Base-by-base conservation (phyloP, 2,797 vertebrate genomes). In the Phoeniculus purpureus region DNA sequence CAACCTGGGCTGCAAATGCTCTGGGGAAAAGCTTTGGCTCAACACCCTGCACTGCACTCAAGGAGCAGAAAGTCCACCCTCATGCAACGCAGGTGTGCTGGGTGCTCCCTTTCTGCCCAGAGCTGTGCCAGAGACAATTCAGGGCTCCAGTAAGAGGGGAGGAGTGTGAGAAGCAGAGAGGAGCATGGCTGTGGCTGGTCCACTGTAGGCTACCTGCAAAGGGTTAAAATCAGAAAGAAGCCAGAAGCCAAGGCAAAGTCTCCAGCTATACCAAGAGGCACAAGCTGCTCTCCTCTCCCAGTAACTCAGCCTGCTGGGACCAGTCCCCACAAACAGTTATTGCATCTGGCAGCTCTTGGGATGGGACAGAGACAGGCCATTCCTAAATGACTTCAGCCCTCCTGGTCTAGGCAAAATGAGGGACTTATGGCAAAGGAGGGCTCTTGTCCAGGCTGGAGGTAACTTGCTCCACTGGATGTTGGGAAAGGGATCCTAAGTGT, bases 241-340 rank as follows among this genome's bases (percentile, higher is more conserved):
- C 50, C 75, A 54, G 23, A 54, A 59, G 58, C 90, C 95, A 96
- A 93, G 61, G 43, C 56, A 76, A 11, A 82, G 85, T 70, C 91
- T 92, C 64, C 85, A 80, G 83, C 76, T 66, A 70, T 73, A 54
- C 76, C 92, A 93, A 84, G 83, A 93, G 89, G 74, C 90, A 91
- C 83, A 76, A 81, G 89, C 84, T 94, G 83, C 78, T 76, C 75
- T 55, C 81, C 86, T 89, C 87, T 72, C 81, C 83, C 73, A 55
- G 50, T 52, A 65, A 94, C 83, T 75, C 65, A 68, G 84, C 72
- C 84, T 81, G 89, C 91, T 88, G 89, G 40, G 70, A 74, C 70
- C 82, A 4, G 0, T 58, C 91, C 87, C 81, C 85, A 87, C 94
- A 87, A 92, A 93, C 2, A 82, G 79, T 58, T 65, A 62, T 73